Evolutionary conservation across 2,888 invertebrate genomes (phyloP), one percentile per base, ranked within the genome.

Genomic region (Gryllus longicercus): DNA sequence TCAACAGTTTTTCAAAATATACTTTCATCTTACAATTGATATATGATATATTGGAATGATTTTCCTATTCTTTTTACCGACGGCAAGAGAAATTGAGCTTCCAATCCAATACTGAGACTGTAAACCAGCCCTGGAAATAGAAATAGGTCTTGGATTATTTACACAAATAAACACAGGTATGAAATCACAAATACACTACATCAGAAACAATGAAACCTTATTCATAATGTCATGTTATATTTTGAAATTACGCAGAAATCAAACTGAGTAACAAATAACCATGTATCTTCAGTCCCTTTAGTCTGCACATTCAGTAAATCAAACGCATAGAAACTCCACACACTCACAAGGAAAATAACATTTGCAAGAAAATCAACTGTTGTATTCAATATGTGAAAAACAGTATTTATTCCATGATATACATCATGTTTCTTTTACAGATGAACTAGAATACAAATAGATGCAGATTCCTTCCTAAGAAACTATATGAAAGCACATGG

Each of bases 51-150:
- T 63, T 63, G 63, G 63, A 63, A 63, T 18, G 63, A 63, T 63
- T 63, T 63, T 63, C 63, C 63, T 63, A 63, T 63, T 63, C n/a
- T n/a, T 63, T 63, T 63, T 63, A 63, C 63, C 63, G 16, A 63
- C 63, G 79, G 77, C 63, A 78, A 80, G 51, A 79, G 81, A 79
- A 80, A 79, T 80, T 76, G 80, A 80, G 75, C 78, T 82, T 80
- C 79, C 79, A 79, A 80, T 78, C 79, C 76, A 78, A 79, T 79
- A 77, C 80, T 63, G 63, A 80, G 80, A 79, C 76, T 80, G 80
- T 81, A 80, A 84, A 85, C 84, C 85, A 85, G 85, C 84, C 85
- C 85, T 85, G 85, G 84, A 85, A 85, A 84, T 85, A 85, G 84
- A 85, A 85, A 85, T 83, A 81, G 79, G 80, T 77, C 78, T 50